Base-by-base conservation (phyloP, 23 tunicate species). In the Corella eumyota region DNA sequence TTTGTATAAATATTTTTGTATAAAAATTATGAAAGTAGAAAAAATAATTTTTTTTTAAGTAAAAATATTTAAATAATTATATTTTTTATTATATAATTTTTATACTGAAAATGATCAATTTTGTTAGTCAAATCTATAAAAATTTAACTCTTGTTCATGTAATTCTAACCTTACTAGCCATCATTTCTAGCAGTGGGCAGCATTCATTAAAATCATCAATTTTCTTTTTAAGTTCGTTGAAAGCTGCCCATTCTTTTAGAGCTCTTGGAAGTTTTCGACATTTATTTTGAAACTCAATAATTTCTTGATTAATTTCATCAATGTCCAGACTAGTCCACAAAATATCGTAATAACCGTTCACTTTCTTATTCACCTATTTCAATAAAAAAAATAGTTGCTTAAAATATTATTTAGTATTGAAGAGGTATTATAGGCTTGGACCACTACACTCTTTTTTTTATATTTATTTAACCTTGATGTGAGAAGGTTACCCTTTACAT, bases 201-300 rank as follows among this genome's bases (percentile, higher is more conserved):
- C 97, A 80, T 55, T 90, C 97, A 37, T 68, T 83, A 45, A 90
- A 90, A 38, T 90, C 97, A 58, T 90, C 97, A 59, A 90, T 90
- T 56, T 90, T 90, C 60, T 70, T 74, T 61, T 80, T 80, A 47
- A 90, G 52, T 32, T 74, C 97, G 34, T 64, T 67, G 38, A 67
- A 90, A 11, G 97, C 97, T 34, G 70, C 44, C 97, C 97, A 90
- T 44, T 80, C 91, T 33, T 70, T 70, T 32, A 87, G 68, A 3
- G 80, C 96, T 32, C 71, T 65, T 17, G 97, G 97, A 4, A 90
- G 75, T 46, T 90, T 90, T 44, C 97, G 60, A 67, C 97, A 90
- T 68, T 83, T 74, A 54, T 74, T 80, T 37, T 90, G 97, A 32
- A 90, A 90, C 60, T 90, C 97, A 28, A 81, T 35, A 56, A 90